Evolutionary conservation across 2,888 invertebrate genomes (phyloP), one percentile per base, ranked within the genome.

Genomic region (Capitulum mitella): DNA sequence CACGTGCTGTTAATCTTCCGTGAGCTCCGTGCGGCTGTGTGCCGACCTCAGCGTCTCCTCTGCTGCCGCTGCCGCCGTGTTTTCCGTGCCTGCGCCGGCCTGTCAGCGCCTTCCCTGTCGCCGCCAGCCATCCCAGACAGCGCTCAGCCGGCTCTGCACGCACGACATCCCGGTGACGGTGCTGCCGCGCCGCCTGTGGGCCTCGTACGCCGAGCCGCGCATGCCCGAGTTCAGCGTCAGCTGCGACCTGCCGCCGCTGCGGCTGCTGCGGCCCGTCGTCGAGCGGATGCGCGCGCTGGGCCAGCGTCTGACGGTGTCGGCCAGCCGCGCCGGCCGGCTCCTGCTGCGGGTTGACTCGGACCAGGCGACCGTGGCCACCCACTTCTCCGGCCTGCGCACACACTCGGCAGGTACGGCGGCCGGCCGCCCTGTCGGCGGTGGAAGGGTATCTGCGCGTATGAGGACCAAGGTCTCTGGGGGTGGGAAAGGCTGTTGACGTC

Each of bases 281-380:
- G 97, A 97, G 81, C 89, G 93, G 81, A 91, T 97, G 90, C 92
- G 92, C 84, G 92, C 91, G 78, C 90, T 96, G 86, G 91, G 91
- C 19, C 88, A 91, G 0, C 89, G 89, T 80, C 87, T 96, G 54
- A 89, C 89, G 1, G 87, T 96, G 58, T 89, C 90, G 80, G 94
- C 92, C 0, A 92, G 91, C 54, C 89, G 90, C 48, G 88, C 88
- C 78, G 95, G 95, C 0, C 87, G 90, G 79, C 86, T 94, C 26
- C 90, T 90, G 32, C 70, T 70, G 58, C 14, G 61, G 29, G 46
- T 32, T 26, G 74, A 34, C 32, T 64, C 64, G 32, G 34, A 34
- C 43, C n/a, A 37, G 37, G 54, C 78, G 58, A 16, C 37, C 6
- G 74, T 54, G 43, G 78, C 74, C 32, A 58, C 76, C 1, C 61